Percentiles rank a stretch among this genome's conserved stretches.
These are phyloP conservation scores for Rhinogobio ventralis DNA, from an alignment of 2,797 vertebrate genomes.

Conservation along the genomic window DNA sequence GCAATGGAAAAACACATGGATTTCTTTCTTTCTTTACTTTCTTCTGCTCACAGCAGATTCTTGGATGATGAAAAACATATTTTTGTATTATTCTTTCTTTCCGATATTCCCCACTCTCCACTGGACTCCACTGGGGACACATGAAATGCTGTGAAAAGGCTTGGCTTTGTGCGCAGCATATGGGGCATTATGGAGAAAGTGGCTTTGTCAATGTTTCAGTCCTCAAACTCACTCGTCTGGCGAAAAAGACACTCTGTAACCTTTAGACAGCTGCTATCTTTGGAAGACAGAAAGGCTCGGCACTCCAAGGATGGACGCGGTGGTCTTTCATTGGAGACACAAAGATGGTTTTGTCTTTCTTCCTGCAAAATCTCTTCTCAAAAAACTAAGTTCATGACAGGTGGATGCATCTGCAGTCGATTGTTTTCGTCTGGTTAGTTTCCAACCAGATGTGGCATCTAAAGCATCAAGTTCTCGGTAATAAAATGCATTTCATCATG, in stretches of 20 bases:
- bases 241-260: conserved; percentile 14
- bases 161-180: conserved; percentile 22
- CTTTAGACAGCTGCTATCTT: conserved; percentile 54
- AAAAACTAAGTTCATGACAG: not conserved
- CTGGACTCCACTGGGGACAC: conserved; percentile 48
- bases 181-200: conserved; percentile 62
- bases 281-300: conserved; percentile 12
- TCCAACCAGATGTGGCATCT: conserved; percentile 36
- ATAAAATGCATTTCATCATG: conserved; percentile 14
- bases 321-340: conserved; percentile 19
- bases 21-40: conserved; percentile 26
- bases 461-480: conserved; percentile 9
- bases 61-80: conserved; percentile 31
- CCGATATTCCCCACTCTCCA: conserved; percentile 45
- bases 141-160: conserved; percentile 60
- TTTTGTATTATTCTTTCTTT: conserved; percentile 40
- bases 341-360: conserved; percentile 22
- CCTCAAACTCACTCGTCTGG: conserved; percentile 19
- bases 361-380: conserved; percentile 16
- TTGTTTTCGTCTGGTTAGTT: not conserved
- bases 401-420: conserved; percentile 34
- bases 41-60: conserved; percentile 40
- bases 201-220: conserved; percentile 43
- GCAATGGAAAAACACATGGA: conserved; percentile 54
- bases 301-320: conserved; percentile 23